Percentiles rank a stretch among this genome's conserved stretches.
phyloP scores from a whole-genome alignment of 2,113 vertebrate species.

The Etheostoma cragini region DNA sequence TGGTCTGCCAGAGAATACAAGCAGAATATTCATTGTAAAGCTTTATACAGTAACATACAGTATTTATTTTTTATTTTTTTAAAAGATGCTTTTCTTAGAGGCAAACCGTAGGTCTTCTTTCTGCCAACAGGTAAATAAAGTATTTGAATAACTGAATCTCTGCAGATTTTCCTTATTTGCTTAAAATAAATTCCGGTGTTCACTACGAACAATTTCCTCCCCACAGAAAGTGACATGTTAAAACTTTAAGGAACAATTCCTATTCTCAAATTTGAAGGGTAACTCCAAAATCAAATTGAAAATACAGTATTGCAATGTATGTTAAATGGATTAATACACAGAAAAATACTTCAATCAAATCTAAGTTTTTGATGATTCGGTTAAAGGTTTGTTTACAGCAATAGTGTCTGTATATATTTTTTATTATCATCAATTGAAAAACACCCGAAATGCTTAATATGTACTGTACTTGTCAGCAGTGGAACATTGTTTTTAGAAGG shows the following conservation, averaged over 20 bases:
- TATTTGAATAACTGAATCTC: not conserved
- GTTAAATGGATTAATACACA: not conserved
- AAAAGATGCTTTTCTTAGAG: no score
- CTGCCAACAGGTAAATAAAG: not conserved
- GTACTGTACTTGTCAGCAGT: not conserved
- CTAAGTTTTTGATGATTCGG: not conserved
- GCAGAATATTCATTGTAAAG: not conserved
- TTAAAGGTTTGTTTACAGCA: not conserved
- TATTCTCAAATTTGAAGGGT: not conserved
- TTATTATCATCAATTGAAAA: not conserved
- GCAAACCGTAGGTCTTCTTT: not conserved
- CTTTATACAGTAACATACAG: not conserved
- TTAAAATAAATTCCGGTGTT: no score
- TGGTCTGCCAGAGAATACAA: not conserved
- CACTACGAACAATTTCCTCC: not conserved
- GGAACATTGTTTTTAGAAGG: not conserved
- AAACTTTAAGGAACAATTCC: not conserved
- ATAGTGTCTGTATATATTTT: not conserved
- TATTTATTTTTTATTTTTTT: no score
- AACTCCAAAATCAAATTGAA: no score
- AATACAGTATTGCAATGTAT: not conserved
- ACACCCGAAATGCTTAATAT: not conserved
- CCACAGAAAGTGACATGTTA: not conserved
- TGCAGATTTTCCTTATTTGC: not conserved
- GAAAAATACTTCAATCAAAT: not conserved